A percentile compares a stretch with the other conserved stretches of the same genome.
Conservation (phyloP, 2,888 invertebrate species). For the Alcis repandata region DNA sequence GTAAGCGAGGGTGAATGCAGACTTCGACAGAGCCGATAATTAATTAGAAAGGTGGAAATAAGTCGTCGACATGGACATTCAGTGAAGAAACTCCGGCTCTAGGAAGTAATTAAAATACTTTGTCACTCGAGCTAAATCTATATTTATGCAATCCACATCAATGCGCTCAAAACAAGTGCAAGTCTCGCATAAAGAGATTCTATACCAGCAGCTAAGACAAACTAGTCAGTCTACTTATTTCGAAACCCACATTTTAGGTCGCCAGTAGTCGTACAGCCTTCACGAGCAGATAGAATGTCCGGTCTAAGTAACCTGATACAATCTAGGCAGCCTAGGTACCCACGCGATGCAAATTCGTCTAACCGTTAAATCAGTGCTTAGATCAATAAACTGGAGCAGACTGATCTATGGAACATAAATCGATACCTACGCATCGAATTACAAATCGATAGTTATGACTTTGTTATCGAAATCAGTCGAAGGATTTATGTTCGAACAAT, state of each 20-base stretch:
- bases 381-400: constrained; percentile 33
- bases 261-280: constrained; percentile 66
- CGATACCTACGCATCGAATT: constrained; percentile 31
- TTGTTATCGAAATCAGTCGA: constrained; percentile 17
- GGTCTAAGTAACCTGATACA: constrained; percentile 66
- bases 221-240: constrained; percentile 29
- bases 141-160: constrained; percentile 1
- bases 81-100: constrained; percentile 3
- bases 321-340: constrained; percentile 40
- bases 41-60: constrained; percentile 31
- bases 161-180: not conserved
- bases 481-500: constrained; percentile 3
- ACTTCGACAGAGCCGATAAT: constrained; percentile 15
- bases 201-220: not conserved
- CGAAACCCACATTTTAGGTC: constrained; percentile 57
- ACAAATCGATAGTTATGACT: constrained; percentile 16
- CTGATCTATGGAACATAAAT: constrained; percentile 35
- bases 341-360: constrained; percentile 67
- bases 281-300: constrained; percentile 69
- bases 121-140: constrained; percentile 4
- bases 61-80: constrained; percentile 6
- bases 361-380: constrained; percentile 46
- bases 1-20: constrained; percentile 10
- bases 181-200: not conserved
- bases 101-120: constrained; percentile 1